Percentiles rank a stretch among this genome's conserved stretches.
phyloP scores from a whole-genome alignment of 35 echinoderm and acorn worm species.

The Lytechinus variegatus region DNA sequence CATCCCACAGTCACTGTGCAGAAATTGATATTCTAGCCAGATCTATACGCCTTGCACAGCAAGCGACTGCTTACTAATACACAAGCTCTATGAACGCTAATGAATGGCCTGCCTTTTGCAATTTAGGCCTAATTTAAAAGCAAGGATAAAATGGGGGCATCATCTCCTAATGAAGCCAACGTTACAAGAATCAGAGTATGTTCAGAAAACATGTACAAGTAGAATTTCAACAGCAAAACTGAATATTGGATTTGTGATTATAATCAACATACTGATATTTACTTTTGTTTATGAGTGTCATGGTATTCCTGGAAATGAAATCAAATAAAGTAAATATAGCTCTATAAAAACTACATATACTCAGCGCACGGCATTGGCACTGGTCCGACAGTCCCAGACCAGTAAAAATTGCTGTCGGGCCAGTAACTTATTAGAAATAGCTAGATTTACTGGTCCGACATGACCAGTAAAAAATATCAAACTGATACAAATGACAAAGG shows the following conservation, averaged over 20 bases:
- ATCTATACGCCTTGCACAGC: neutral
- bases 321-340: too few species aligned
- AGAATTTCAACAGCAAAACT: neutral
- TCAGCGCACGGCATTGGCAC: too few species aligned
- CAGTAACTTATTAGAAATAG: too few species aligned
- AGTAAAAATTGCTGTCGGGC: too few species aligned
- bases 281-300: too few species aligned
- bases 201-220: neutral
- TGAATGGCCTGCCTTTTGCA: conserved; percentile 9
- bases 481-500: too few species aligned
- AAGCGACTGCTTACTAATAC: neutral
- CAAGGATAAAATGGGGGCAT: neutral
- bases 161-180: neutral
- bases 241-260: neutral
- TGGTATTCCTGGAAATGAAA: too few species aligned
- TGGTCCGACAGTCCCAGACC: too few species aligned
- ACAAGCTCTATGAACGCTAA: neutral
- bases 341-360: too few species aligned
- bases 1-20: neutral
- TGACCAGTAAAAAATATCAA: too few species aligned
- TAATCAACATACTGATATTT: too few species aligned
- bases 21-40: neutral
- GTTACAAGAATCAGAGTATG: neutral
- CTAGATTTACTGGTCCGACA: too few species aligned
- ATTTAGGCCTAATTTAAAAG: neutral